Conservation (phyloP, 2,888 invertebrate species). For the Cremastinae sp. region DNA sequence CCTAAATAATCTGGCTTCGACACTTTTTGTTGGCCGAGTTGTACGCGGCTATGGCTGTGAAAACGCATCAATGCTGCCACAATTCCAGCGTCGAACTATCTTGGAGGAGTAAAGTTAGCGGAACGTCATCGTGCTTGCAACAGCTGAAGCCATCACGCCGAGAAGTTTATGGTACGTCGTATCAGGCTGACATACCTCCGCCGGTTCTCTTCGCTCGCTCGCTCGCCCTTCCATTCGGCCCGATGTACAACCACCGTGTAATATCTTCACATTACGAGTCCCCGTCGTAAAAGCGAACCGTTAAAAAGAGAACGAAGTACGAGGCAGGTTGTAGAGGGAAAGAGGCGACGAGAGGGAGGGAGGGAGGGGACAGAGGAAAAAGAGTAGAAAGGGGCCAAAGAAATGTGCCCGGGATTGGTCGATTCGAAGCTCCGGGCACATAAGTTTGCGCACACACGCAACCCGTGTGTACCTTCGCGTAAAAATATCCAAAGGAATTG, state of each 20-base stretch:
- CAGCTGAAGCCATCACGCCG: slow-evolving; percentile 42
- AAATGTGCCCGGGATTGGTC: slow-evolving; percentile 1
- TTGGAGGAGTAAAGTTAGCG: slow-evolving; percentile 6
- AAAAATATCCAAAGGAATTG: background rate
- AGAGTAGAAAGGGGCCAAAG: background rate
- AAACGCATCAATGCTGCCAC: slow-evolving; percentile 25
- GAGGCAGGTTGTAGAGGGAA: slow-evolving; percentile 21
- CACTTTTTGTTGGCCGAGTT: slow-evolving; percentile 1
- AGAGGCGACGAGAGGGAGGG: slow-evolving; percentile 2
- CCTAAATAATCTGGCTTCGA: slow-evolving; percentile 10
- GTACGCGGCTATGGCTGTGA: background rate
- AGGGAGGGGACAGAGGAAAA: too few species aligned
- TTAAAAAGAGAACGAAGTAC: slow-evolving; percentile 37
- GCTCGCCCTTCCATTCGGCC: slow-evolving; percentile 25
- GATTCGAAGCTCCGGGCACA: background rate
- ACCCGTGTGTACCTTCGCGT: background rate
- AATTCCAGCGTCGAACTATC: slow-evolving; percentile 26
- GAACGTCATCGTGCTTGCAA: slow-evolving; percentile 32
- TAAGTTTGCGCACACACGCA: background rate
- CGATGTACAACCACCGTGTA: slow-evolving; percentile 48
- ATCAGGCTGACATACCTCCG: slow-evolving; percentile 52
- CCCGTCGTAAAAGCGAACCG: slow-evolving; percentile 54
- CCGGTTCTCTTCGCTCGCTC: background rate
- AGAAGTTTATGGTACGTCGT: slow-evolving; percentile 68
- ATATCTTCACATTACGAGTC: slow-evolving; percentile 49